Evolutionary conservation across 35 echinoderm and acorn worm genomes (phyloP).

Genomic region (Ptychodera flava): DNA sequence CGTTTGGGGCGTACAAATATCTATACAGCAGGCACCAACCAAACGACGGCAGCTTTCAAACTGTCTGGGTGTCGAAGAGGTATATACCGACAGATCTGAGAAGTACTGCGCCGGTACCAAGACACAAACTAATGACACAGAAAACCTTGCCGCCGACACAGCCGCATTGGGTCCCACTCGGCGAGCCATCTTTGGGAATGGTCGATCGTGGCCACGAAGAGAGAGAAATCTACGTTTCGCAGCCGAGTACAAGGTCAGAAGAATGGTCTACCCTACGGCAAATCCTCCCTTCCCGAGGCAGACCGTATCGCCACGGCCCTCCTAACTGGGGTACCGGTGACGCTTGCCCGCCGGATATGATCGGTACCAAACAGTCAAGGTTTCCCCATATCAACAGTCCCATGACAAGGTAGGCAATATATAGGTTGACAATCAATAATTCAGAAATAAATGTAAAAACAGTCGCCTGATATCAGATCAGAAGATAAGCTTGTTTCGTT

Average conservation of each 20-base stretch:
- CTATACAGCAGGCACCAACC: neutral
- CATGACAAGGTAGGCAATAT: conserved; percentile 81
- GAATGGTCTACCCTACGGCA: conserved; percentile 87
- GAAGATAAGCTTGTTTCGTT: too few species aligned
- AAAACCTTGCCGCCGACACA: conserved; percentile 56
- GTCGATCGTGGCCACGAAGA: conserved; percentile 69
- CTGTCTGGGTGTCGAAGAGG: conserved; percentile 96
- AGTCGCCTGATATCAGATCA: too few species aligned
- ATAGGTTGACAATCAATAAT: too few species aligned
- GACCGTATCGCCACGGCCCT: conserved; percentile 47
- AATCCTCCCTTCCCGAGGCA: conserved; percentile 75
- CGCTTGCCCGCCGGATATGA: conserved; percentile 58
- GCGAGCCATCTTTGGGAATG: conserved; percentile 62
- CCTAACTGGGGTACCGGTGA: conserved; percentile 91
- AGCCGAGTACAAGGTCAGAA: conserved; percentile 75
- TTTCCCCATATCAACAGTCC: conserved; percentile 96
- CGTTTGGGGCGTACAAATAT: neutral
- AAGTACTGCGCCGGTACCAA: conserved; percentile 93
- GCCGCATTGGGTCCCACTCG: conserved; percentile 54
- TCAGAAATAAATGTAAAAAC: too few species aligned
- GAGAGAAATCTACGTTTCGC: conserved; percentile 57
- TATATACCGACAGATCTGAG: conserved; percentile 95
- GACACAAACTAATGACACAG: conserved; percentile 81
- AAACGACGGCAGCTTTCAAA: conserved; percentile 28
- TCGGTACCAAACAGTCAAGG: conserved; percentile 48